These are phyloP conservation scores for Pristionchus exspectatus DNA, from an alignment of 2,888 invertebrate genomes.

Conservation along the genomic window DNA sequence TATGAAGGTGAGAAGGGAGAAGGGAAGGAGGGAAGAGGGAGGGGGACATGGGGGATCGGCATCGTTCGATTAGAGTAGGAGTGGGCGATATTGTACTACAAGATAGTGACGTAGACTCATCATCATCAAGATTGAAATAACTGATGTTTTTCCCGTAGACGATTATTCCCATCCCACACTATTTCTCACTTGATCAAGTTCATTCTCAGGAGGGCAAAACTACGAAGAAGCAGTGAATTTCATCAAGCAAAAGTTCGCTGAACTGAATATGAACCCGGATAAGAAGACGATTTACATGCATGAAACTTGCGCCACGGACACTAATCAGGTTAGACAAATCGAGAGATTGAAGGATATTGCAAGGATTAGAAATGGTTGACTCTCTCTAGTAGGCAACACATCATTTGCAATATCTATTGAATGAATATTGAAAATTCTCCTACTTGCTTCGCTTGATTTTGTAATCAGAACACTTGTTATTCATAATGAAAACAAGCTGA, in stretches of 20 bases:
- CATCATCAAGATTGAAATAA: neutral
- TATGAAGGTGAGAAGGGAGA: conserved; percentile 71
- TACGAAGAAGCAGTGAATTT: conserved; percentile 99
- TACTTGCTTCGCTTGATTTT: neutral
- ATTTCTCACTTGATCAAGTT: neutral
- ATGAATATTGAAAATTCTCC: neutral
- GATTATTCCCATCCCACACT: conserved; percentile 19
- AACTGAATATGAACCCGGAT: conserved; percentile 99
- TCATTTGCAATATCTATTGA: neutral
- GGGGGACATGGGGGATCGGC: neutral
- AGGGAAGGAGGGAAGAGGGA: neutral
- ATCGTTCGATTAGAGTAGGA: neutral
- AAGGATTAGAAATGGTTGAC: no score
- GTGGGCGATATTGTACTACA: neutral
- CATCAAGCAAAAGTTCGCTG: conserved; percentile 99
- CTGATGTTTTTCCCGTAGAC: neutral
- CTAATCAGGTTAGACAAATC: conserved; percentile 32
- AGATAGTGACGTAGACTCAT: neutral
- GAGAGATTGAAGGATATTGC: neutral
- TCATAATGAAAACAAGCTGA: neutral
- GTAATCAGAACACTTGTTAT: neutral
- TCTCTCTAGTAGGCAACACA: no score
- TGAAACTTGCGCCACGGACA: conserved; percentile 83
- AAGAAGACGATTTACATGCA: conserved; percentile 99
- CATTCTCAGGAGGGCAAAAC: conserved; percentile 89